phyloP scores from a whole-genome alignment of 1,140 invertebrate genomes.

The Leptopilina boulardi region DNA sequence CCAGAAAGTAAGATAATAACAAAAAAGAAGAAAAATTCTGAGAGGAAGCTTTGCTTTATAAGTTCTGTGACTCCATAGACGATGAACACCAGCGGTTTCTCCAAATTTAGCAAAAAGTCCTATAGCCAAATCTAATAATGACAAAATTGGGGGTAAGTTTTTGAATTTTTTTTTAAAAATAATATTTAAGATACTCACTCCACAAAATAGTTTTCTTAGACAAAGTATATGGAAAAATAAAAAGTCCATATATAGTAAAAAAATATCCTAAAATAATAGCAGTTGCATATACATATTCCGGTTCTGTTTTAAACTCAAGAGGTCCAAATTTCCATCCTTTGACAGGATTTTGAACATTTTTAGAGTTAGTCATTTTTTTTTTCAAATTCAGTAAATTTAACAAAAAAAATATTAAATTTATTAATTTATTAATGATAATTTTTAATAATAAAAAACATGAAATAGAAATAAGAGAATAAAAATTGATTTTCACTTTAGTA shows the following conservation, averaged over 20 bases:
- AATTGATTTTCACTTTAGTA: neutral
- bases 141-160: neutral
- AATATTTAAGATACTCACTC: neutral
- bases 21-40: conserved; percentile 81
- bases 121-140: conserved; percentile 66
- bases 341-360: neutral
- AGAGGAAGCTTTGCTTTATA: conserved; percentile 89
- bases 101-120: conserved; percentile 79
- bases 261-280: neutral
- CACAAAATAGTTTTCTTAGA: neutral
- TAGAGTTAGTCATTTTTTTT: neutral
- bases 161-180: neutral
- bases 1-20: conserved; percentile 85
- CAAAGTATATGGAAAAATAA: neutral
- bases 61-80: conserved; percentile 89
- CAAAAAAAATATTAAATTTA: neutral
- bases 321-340: neutral
- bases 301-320: neutral
- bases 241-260: neutral
- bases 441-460: no score
- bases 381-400: neutral
- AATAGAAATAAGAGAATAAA: neutral
- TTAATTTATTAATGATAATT: no score
- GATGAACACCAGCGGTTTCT: conserved; percentile 89
- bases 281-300: neutral